phyloP scores from a whole-genome alignment of 2,113 vertebrate species.

The Seriola dumerili region DNA sequence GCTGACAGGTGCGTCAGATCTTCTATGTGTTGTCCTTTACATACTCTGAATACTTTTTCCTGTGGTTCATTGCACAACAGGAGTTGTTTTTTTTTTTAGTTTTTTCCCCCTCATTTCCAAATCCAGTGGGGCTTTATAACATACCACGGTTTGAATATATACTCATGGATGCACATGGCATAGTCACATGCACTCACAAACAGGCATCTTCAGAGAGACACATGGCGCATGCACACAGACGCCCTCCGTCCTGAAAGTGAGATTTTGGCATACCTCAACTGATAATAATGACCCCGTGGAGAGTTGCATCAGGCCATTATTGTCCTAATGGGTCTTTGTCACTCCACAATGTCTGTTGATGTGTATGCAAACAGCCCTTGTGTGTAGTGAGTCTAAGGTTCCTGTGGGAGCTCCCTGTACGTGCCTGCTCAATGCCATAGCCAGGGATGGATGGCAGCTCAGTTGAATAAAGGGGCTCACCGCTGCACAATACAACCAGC shows the following conservation, averaged over 20 bases:
- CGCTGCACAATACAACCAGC: conserved; percentile 74
- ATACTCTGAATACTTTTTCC: background rate
- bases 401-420: conserved; percentile 75
- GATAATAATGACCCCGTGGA: conserved; percentile 72
- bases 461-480: conserved; percentile 81
- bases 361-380: conserved; percentile 72
- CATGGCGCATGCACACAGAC: background rate
- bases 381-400: conserved; percentile 71
- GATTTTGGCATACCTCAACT: conserved; percentile 59
- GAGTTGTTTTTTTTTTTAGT: background rate
- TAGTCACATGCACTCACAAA: background rate
- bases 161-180: conserved; percentile 8
- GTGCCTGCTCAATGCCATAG: conserved; percentile 69
- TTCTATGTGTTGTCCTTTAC: background rate
- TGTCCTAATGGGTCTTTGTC: conserved; percentile 75
- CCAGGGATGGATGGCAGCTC: conserved; percentile 76
- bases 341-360: conserved; percentile 59
- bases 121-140: background rate
- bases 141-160: background rate
- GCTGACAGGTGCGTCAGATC: background rate
- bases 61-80: background rate
- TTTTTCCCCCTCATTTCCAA: conserved; percentile 7
- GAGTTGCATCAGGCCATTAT: conserved; percentile 69
- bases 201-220: conserved; percentile 11
- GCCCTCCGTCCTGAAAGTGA: conserved; percentile 30